Evolutionary conservation across 2,888 invertebrate species (phyloP), one percentile per base, ranked within the genome.

Genomic region (Alloplasta piceator): DNA sequence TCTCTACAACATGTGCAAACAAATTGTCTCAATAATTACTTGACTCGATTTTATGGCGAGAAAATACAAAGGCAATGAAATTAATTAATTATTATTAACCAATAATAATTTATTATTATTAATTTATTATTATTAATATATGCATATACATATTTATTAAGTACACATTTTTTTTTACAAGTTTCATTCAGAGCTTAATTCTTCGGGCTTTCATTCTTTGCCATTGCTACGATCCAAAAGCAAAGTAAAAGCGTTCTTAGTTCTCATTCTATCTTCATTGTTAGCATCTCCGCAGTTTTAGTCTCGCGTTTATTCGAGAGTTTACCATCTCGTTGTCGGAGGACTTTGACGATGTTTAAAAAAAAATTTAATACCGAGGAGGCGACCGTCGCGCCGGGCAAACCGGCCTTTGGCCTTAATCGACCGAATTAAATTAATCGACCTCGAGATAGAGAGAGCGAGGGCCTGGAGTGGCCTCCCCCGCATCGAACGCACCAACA

Each of bases 401-500:
- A 60, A 67, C 72, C 52, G 72, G 80, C 85, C 86, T 86, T 84
- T 85, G 85, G 82, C 85, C 86, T 87, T 87, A 87, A 87, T 86
- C 86, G 83, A 86, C 82, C 82, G 84, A 86, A 85, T 86, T 84
- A 83, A 85, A 86, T 85, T 84, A 84, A 80, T 78, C 86, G 84
- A 84, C 84, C 87, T 86, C 85, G 86, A 84, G 75, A 81, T 63
- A 61, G 61, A 43, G 43, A 43, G 43, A 43, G 82, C 78, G 76
- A 82, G 68, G 50, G 64, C 64, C n/a, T 48, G 64, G 56, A 10
- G 63, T 66, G 64, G 74, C 78, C 73, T 75, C 84, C 81, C 82
- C 76, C 84, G 73, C 84, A 74, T 2, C 3, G 64, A 68, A 43
- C 7, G 46, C 55, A 56, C 43, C 39, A 39, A 39, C 6, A 41